Evolutionary conservation across 2,113 vertebrate genomes (phyloP).

Genomic region (Anoplopoma fimbria): DNA sequence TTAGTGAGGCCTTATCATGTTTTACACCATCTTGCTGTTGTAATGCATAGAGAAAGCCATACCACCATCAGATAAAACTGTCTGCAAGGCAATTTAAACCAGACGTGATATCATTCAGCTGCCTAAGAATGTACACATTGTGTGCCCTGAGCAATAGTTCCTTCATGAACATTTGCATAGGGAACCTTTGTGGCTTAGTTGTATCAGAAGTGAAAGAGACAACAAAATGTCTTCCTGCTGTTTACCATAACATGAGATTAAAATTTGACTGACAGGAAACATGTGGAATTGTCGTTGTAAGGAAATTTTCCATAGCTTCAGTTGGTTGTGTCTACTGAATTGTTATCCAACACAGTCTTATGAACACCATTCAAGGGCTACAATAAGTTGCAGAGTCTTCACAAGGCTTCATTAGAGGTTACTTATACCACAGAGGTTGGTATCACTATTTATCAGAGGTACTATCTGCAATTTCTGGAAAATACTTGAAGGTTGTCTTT

Average conservation of each 20-base stretch:
- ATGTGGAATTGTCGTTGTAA: constrained; percentile 27
- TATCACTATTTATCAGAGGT: constrained; percentile 59
- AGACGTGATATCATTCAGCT: constrained; percentile 68
- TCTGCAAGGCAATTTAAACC: constrained; percentile 63
- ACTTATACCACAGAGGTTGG: constrained; percentile 53
- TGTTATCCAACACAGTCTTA: constrained; percentile 38
- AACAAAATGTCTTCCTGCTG: constrained; percentile 25
- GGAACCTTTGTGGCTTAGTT: constrained; percentile 26
- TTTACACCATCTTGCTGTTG: constrained; percentile 53
- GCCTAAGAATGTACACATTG: constrained; percentile 67
- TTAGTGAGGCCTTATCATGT: constrained; percentile 62
- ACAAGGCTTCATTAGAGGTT: constrained; percentile 56
- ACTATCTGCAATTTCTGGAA: constrained; percentile 23
- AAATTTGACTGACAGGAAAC: constrained; percentile 32
- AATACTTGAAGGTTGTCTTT: neutral
- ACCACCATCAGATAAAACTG: constrained; percentile 69
- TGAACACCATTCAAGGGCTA: constrained; percentile 62
- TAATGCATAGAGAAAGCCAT: constrained; percentile 47
- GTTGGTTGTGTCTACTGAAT: constrained; percentile 27
- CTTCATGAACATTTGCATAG: constrained; percentile 50
- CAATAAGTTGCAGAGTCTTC: constrained; percentile 22
- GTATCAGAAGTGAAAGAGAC: constrained; percentile 32
- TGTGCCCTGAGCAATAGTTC: constrained; percentile 28
- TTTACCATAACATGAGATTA: constrained; percentile 52
- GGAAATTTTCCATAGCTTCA: constrained; percentile 20